Conservation (phyloP, 2,113 vertebrate genomes). For the Siniperca chuatsi region DNA sequence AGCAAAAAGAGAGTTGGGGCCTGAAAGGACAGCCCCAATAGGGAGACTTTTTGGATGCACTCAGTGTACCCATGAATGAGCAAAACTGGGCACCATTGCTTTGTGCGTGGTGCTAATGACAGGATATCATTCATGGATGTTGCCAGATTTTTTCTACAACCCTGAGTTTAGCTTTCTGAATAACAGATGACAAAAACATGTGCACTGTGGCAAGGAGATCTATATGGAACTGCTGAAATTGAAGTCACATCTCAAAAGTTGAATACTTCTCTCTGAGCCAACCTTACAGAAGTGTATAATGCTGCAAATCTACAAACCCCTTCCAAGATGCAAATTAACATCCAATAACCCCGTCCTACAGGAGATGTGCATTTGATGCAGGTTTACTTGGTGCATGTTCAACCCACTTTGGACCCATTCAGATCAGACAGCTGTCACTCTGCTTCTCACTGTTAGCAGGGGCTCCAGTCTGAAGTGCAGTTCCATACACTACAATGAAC, state of each 20-base stretch:
- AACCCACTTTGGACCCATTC: neutral
- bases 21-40: neutral
- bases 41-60: neutral
- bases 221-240: neutral
- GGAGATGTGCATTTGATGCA: neutral
- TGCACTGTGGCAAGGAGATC: neutral
- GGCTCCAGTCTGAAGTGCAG: neutral
- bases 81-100: neutral
- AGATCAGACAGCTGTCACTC: neutral
- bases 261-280: neutral
- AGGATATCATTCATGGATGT: neutral
- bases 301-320: neutral
- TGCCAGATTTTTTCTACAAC: slow-evolving; percentile 5
- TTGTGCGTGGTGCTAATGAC: neutral
- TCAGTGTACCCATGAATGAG: slow-evolving; percentile 2
- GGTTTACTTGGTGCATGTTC: neutral
- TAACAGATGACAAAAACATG: neutral
- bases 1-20: neutral
- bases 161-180: neutral
- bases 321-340: neutral
- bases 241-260: neutral
- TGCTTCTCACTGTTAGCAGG: neutral
- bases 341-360: neutral
- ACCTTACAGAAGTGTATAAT: neutral
- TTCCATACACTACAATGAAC: neutral